A percentile compares a stretch with the other conserved stretches of the same genome.
Evolutionary conservation across 2,113 vertebrate species (phyloP).

Genomic region (Pseudonaja textilis): DNA sequence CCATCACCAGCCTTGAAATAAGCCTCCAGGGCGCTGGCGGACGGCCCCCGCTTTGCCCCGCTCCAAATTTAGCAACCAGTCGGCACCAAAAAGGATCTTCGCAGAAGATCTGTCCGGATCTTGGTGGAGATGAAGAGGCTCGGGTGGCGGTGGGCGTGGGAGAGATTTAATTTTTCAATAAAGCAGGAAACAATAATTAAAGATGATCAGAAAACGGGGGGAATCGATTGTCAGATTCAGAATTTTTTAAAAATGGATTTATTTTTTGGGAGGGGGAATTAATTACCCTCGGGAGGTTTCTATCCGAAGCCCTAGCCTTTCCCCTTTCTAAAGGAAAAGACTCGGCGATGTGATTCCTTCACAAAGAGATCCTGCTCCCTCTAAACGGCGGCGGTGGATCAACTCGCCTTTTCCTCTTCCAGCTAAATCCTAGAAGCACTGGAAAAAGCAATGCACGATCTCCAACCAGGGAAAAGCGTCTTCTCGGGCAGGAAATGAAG

Average conservation of each 20-base stretch:
- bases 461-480: slow-evolving; percentile 35
- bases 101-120: slow-evolving; percentile 2
- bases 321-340: not conserved
- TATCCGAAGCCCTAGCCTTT: not conserved
- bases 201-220: not conserved
- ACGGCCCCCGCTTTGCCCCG: not conserved
- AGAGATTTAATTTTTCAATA: slow-evolving; percentile 8
- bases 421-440: not conserved
- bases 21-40: not conserved
- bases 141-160: slow-evolving; percentile 43
- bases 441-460: not conserved
- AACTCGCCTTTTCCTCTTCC: not conserved
- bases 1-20: not conserved
- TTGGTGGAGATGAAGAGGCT: slow-evolving; percentile 23
- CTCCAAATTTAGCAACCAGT: slow-evolving; percentile 33
- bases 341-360: not conserved
- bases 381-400: not conserved
- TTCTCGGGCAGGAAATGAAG: slow-evolving; percentile 48
- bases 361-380: not conserved
- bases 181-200: not conserved
- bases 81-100: not conserved
- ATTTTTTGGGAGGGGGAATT: not conserved
- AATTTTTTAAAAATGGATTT: not conserved
- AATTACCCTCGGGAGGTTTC: too few relatives aligned
- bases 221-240: slow-evolving; percentile 5